Base-by-base conservation (phyloP, 2,113 vertebrate species). In the Todiramphus chloris region DNA sequence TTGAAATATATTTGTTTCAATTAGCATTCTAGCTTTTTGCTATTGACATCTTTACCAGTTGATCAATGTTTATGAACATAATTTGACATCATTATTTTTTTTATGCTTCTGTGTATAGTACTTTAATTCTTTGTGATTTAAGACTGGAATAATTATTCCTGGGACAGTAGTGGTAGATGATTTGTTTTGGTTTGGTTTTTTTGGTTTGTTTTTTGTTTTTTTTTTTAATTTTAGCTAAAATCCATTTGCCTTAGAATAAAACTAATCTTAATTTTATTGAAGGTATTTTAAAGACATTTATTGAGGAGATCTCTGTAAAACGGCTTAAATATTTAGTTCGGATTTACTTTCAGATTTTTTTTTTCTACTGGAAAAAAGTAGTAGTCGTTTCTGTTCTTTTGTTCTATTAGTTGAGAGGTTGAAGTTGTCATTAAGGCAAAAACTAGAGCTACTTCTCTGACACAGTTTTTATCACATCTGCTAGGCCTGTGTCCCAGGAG, bases 401-500 rank as follows among this genome's bases (percentile, higher is more conserved):
- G 97, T 98, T 98, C 93, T 97, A 69, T 97, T 97, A 97, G 97
- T 97, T 94, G 98, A 97, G 97, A 97, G 97, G 97, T 97, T 98
- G 97, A 98, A 97, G 97, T 98, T 98, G 97, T 98, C 97, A 98
- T 98, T 98, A 98, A 98, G 97, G 98, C 97, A 97, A 96, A 97
- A 98, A 97, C 97, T 97, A 84, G 96, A 98, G 97, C 97, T 97
- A 96, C 97, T 98, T 97, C 97, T 97, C 96, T 97, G 97, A 96
- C 97, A 98, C 97, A 97, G 98, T 97, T 98, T 98, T 97, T 97
- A 96, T 98, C 98, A 97, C 98, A 98, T 98, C 98, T 98, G 98
- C 98, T 97, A 96, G 97, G 97, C 96, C 96, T 72, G 93, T 94
- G 97, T 98, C 98, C 98, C 98, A 97, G 90, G 98, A 98, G 98